These are phyloP conservation scores for Yponomeuta sedellus DNA, from an alignment of 2,888 invertebrate species.

Conservation along the genomic window DNA sequence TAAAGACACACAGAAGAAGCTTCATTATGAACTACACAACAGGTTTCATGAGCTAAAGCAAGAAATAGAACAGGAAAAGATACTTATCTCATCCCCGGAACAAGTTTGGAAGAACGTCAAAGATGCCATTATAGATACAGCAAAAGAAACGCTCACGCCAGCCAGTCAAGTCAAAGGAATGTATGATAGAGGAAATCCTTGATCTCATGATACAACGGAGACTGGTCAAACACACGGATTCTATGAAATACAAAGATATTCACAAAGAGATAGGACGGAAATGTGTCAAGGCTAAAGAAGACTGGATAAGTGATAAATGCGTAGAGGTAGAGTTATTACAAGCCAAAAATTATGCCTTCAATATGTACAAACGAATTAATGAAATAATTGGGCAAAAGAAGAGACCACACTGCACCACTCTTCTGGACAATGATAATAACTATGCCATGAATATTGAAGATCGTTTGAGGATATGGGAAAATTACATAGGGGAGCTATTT, in stretches of 20 bases:
- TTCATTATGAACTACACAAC: slow-evolving; percentile 4
- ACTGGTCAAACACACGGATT: slow-evolving; percentile 2
- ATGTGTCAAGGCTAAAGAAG: slow-evolving; percentile 5
- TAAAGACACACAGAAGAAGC: neutral
- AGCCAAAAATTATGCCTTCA: slow-evolving; percentile 13
- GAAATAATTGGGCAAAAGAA: slow-evolving; percentile 12
- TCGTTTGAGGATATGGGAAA: slow-evolving; percentile 1
- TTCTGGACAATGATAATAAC: slow-evolving; percentile 11
- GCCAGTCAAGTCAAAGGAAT: neutral
- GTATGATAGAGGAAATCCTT: slow-evolving; percentile 1
- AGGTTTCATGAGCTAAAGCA: slow-evolving; percentile 1
- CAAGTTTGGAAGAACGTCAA: slow-evolving; percentile 3
- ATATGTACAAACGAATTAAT: slow-evolving; percentile 12
- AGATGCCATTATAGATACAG: slow-evolving; percentile 8
- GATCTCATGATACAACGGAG: slow-evolving; percentile 2
- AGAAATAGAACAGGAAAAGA: neutral
- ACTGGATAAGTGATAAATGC: slow-evolving; percentile 5
- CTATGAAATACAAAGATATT: neutral
- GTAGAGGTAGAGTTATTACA: neutral
- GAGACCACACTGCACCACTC: slow-evolving; percentile 5
- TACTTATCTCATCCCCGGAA: neutral
- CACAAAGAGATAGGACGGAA: slow-evolving; percentile 7
- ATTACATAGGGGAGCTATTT: slow-evolving; percentile 4
- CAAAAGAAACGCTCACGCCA: slow-evolving; percentile 3
- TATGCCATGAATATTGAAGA: slow-evolving; percentile 8